Evolutionary conservation across 2,888 invertebrate species (phyloP).

Genomic region (Thera britannica): DNA sequence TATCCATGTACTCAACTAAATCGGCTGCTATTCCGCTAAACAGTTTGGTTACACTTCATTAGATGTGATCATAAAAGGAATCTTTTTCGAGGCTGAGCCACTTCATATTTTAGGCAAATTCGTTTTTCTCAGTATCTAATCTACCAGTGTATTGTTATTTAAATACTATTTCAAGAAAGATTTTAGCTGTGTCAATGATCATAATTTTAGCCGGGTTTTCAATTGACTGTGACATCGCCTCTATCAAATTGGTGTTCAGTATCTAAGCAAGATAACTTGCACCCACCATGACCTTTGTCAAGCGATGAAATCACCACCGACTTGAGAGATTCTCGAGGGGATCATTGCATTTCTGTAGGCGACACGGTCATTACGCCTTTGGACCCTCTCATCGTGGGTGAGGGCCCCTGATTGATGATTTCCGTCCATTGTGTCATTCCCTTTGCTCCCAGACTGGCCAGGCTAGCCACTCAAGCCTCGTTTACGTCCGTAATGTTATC

Average conservation of each 20-base stretch:
- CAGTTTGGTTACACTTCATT: conserved; percentile 39
- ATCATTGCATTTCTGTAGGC: conserved; percentile 55
- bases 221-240: neutral
- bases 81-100: conserved; percentile 25
- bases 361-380: conserved; percentile 51
- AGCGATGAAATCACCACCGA: conserved; percentile 47
- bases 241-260: conserved; percentile 4
- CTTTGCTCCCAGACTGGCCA: conserved; percentile 58
- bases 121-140: neutral
- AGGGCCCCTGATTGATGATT: conserved; percentile 72
- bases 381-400: conserved; percentile 65
- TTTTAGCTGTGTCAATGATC: neutral
- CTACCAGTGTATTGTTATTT: neutral
- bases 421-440: conserved; percentile 77
- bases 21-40: conserved; percentile 34
- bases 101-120: conserved; percentile 9
- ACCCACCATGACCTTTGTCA: conserved; percentile 41
- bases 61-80: conserved; percentile 33
- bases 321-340: conserved; percentile 52
- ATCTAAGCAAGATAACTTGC: conserved; percentile 24
- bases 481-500: conserved; percentile 54
- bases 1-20: conserved; percentile 48
- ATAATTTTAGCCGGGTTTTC: neutral
- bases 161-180: neutral
- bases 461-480: conserved; percentile 47